phyloP scores from a whole-genome alignment of 2,888 invertebrate genomes.

The Ophraella communa region DNA sequence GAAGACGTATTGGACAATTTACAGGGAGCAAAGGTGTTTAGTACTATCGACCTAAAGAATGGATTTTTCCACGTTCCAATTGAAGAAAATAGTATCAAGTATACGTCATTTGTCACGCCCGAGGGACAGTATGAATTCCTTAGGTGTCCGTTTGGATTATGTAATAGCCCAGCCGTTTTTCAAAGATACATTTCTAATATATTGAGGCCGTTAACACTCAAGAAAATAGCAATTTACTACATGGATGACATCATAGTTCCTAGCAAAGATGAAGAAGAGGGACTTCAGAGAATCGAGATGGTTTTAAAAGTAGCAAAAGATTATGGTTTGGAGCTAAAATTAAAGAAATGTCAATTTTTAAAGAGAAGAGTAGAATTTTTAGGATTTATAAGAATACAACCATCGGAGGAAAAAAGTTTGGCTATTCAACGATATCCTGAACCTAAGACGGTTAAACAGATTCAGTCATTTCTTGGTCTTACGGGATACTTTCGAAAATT shows the following conservation, averaged over 20 bases:
- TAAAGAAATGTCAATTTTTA: constrained; percentile 52
- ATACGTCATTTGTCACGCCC: constrained; percentile 30
- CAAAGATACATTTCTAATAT: too few relatives aligned
- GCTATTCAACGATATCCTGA: too few relatives aligned
- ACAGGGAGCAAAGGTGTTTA: neutral
- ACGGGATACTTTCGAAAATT: constrained; percentile 52
- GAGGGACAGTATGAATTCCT: too few relatives aligned
- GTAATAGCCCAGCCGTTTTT: too few relatives aligned
- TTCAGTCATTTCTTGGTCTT: constrained; percentile 50
- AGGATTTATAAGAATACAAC: too few relatives aligned
- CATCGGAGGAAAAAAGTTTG: too few relatives aligned
- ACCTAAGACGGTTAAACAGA: too few relatives aligned
- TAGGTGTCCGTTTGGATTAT: too few relatives aligned
- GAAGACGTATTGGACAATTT: constrained; percentile 17
- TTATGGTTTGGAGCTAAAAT: constrained; percentile 46
- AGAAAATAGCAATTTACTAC: neutral
- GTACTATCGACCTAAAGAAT: neutral
- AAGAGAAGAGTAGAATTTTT: constrained; percentile 32
- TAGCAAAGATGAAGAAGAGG: constrained; percentile 22
- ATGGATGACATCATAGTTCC: constrained; percentile 29
- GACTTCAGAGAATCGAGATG: constrained; percentile 40
- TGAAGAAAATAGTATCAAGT: constrained; percentile 14
- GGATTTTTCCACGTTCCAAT: neutral
- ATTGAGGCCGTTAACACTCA: too few relatives aligned
- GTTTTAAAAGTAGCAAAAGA: constrained; percentile 41